These are phyloP conservation scores for Limnephilus marmoratus DNA, from an alignment of 2,888 invertebrate species.

Conservation along the genomic window DNA sequence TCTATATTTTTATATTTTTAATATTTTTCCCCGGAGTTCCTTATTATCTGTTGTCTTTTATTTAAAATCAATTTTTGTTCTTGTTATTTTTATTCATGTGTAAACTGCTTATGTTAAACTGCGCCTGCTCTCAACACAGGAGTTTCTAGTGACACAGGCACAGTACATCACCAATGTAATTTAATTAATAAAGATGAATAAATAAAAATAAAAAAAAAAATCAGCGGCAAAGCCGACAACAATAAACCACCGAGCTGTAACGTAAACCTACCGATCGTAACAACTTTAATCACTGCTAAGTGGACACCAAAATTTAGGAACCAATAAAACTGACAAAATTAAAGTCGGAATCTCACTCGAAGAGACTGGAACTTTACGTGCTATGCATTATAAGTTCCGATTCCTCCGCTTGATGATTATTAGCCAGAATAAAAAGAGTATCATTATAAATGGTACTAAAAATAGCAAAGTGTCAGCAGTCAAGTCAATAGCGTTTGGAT, in stretches of 20 bases:
- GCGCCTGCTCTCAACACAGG: no score
- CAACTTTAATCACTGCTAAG: not conserved
- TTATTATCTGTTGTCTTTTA: no score
- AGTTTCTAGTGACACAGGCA: no score
- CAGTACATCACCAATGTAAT: no score
- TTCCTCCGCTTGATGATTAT: not conserved
- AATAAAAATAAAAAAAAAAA: no score
- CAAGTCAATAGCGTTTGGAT: not conserved
- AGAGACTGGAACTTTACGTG: not conserved
- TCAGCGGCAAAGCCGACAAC: not conserved
- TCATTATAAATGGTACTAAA: not conserved
- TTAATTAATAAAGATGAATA: no score
- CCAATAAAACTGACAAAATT: not conserved
- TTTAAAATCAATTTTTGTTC: no score
- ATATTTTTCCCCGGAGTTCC: no score
- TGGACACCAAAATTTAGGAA: not conserved
- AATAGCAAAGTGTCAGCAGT: constrained; percentile 19
- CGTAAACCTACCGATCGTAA: not conserved
- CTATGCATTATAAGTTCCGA: not conserved
- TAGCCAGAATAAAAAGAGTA: not conserved
- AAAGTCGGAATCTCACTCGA: not conserved
- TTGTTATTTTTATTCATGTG: no score
- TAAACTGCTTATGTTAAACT: no score
- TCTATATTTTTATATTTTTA: no score
- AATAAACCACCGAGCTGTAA: not conserved